Conservation (phyloP, 1,140 invertebrate species). For the Phymastichus coffea region DNA sequence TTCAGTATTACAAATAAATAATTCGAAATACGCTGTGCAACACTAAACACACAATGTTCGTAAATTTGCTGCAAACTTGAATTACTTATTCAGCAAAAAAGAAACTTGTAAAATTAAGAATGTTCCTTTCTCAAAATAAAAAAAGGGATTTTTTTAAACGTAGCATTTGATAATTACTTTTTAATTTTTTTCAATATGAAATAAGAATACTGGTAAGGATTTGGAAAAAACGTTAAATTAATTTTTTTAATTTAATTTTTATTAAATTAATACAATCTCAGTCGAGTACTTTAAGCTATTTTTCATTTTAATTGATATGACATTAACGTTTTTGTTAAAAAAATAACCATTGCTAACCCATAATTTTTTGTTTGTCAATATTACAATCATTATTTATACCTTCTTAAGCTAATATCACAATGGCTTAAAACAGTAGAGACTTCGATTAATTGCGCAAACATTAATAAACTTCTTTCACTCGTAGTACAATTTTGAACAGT, state of each 20-base stretch:
- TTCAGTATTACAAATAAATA: too few relatives aligned
- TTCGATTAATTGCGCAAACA: slow-evolving; percentile 34
- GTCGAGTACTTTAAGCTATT: slow-evolving; percentile 23
- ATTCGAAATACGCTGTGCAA: too few relatives aligned
- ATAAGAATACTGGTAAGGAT: too few relatives aligned
- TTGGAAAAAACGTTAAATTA: slow-evolving; percentile 2
- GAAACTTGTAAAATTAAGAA: too few relatives aligned
- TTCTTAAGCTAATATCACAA: slow-evolving; percentile 55
- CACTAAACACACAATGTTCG: too few relatives aligned
- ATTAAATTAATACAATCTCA: slow-evolving; percentile 33
- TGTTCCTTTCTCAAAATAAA: too few relatives aligned
- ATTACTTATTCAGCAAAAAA: too few relatives aligned
- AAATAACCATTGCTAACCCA: slow-evolving; percentile 40
- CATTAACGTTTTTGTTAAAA: slow-evolving; percentile 38
- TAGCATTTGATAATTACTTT: too few relatives aligned
- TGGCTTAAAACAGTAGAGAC: slow-evolving; percentile 49
- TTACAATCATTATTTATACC: slow-evolving; percentile 39
- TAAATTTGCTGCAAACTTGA: too few relatives aligned
- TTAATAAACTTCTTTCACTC: slow-evolving; percentile 4
- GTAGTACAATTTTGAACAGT: too few relatives aligned
- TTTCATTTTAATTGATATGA: slow-evolving; percentile 21
- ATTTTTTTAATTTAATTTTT: slow-evolving; percentile 2
- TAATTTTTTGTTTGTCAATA: slow-evolving; percentile 28
- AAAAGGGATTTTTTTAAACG: too few relatives aligned
- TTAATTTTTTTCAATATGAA: too few relatives aligned